Percentiles rank a stretch among this genome's conserved stretches.
Conservation (phyloP, 2,888 invertebrate genomes). For the Amphimallon solstitiale region DNA sequence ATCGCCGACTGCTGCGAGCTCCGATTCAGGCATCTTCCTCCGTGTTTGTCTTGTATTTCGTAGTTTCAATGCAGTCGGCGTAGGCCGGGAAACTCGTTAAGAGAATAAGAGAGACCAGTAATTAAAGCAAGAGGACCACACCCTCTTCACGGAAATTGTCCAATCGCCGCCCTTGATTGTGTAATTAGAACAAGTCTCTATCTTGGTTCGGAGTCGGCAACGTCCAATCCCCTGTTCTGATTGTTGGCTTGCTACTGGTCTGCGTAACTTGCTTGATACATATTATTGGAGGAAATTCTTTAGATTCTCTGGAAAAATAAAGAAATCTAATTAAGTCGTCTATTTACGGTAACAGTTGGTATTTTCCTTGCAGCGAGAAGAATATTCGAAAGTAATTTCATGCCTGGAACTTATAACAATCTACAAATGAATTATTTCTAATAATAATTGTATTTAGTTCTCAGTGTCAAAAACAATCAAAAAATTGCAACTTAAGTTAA, state of each 20-base stretch:
- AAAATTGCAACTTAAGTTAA: too few relatives aligned
- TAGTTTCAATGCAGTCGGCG: slow-evolving; percentile 15
- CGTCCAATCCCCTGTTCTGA: slow-evolving; percentile 57
- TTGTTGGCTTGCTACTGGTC: slow-evolving; percentile 57
- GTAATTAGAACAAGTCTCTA: slow-evolving; percentile 63
- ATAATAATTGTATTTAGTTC: too few relatives aligned
- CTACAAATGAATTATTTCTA: too few relatives aligned
- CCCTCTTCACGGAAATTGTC: slow-evolving; percentile 54
- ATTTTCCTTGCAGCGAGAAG: too few relatives aligned
- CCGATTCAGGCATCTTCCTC: not conserved
- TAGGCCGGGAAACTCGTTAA: slow-evolving; percentile 39
- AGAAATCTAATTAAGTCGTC: slow-evolving; percentile 23
- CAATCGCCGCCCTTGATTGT: slow-evolving; percentile 61
- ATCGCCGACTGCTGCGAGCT: not conserved
- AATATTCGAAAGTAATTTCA: too few relatives aligned
- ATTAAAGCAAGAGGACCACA: slow-evolving; percentile 59
- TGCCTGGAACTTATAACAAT: too few relatives aligned
- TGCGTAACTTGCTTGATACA: slow-evolving; percentile 44
- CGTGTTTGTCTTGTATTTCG: not conserved
- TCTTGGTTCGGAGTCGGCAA: slow-evolving; percentile 52
- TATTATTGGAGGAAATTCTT: slow-evolving; percentile 46
- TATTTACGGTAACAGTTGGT: not conserved
- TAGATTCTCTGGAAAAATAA: slow-evolving; percentile 38
- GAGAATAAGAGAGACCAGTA: slow-evolving; percentile 53
- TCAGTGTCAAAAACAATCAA: too few relatives aligned